Evolutionary conservation across 2,888 invertebrate genomes (phyloP), one percentile per base, ranked within the genome.

Genomic region (Catocala nupta): DNA sequence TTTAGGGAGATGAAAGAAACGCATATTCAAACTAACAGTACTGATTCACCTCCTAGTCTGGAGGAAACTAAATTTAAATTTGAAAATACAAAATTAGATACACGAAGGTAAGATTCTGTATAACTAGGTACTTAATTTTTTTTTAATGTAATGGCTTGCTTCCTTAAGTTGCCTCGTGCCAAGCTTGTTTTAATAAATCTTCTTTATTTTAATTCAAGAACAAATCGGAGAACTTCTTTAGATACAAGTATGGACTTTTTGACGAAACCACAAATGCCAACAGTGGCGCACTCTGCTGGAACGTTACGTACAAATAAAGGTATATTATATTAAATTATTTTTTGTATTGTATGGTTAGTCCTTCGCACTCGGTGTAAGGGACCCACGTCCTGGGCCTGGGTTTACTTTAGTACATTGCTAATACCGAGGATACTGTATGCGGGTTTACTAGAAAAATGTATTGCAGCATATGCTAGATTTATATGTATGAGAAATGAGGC

Each of bases 1-100:
- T 87, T 55, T 79, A 94, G 93, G 82, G 90, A 92, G 86, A 89
- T 93, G 84, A 93, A 93, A 85, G 90, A 93, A 73, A 91, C 92
- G 9, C 91, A 90, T 66, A 91, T 93, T 60, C 83, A 76, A 70
- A 87, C 85, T 57, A 82, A 73, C 55, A 84, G 77, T 68, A 83
- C 73, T 60, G 85, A 85, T 51, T 75, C 83, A 5, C 78, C 85
- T 55, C 75, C 86, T 12, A 75, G 74, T 36, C 55, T 79, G 13
- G 86, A 88, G 39, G 83, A 84, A 57, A 53, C 75, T 39, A 78
- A 76, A 55, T 68, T 73, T 36, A 81, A 73, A 65, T 72, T 82
- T 70, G 81, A 81, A 60, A 84, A 75, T 73, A 61, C 78, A 49
- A 85, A 83, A 76, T 69, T 75, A 50, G 86, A 86, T n/a, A 82